A percentile compares a stretch with the other conserved stretches of the same genome.
Evolutionary conservation across 2,797 vertebrate genomes (phyloP).

Genomic region (Leuciscus waleckii): DNA sequence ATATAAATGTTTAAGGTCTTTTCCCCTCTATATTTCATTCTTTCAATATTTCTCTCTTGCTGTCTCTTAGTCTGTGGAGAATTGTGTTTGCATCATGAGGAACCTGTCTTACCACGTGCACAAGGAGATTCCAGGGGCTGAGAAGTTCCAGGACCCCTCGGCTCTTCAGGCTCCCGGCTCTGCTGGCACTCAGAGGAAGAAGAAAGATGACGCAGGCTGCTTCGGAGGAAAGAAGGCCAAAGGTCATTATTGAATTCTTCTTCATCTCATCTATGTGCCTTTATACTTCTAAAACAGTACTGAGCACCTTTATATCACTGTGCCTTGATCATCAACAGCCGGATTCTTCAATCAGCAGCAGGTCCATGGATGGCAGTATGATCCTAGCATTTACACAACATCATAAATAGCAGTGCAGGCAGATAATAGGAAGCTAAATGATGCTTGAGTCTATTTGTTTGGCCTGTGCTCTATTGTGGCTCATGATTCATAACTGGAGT

Average conservation of each 20-base stretch:
- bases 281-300: background rate
- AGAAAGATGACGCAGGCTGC: conserved; percentile 95
- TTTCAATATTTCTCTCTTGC: background rate
- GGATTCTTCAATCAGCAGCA: background rate
- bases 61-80: conserved; percentile 91
- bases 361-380: background rate
- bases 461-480: conserved; percentile 8
- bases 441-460: conserved; percentile 13
- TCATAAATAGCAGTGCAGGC: conserved; percentile 3
- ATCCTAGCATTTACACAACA: conserved; percentile 16
- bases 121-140: conserved; percentile 96
- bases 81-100: conserved; percentile 98
- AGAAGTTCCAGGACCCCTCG: conserved; percentile 89
- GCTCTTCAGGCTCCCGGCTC: conserved; percentile 77
- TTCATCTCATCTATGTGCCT: conserved; percentile 9
- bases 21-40: background rate
- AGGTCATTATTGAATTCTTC: conserved; percentile 77
- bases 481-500: conserved; percentile 21
- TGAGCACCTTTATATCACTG: background rate
- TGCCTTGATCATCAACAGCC: background rate
- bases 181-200: conserved; percentile 89
- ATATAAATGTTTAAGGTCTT: background rate
- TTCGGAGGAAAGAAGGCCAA: conserved; percentile 98
- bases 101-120: conserved; percentile 99
- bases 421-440: conserved; percentile 2